Percentiles rank a stretch among this genome's conserved stretches.
phyloP scores from a whole-genome alignment of 2,888 invertebrate species.

The Drosophila rubida region DNA sequence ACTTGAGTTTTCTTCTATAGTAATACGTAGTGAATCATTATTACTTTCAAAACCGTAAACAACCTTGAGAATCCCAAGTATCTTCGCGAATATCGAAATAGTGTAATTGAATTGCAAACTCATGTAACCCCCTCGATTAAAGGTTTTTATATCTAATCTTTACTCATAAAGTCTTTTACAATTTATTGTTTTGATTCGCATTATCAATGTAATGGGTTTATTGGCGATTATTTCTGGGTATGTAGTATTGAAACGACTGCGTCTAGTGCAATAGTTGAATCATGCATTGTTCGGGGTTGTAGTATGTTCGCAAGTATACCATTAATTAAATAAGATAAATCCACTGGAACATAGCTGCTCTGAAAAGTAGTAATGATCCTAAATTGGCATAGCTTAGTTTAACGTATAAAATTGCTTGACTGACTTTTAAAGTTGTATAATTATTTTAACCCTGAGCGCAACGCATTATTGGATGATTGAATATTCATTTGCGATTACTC shows the following conservation, averaged over 20 bases:
- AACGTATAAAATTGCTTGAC: slow-evolving; percentile 34
- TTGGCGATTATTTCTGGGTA: slow-evolving; percentile 26
- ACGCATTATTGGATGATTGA: slow-evolving; percentile 14
- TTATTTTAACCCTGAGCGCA: slow-evolving; percentile 48
- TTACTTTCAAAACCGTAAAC: slow-evolving; percentile 21
- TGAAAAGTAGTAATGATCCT: slow-evolving; percentile 17
- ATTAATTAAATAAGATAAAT: slow-evolving; percentile 10
- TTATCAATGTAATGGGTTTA: slow-evolving; percentile 29
- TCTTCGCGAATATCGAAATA: not conserved
- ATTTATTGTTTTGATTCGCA: slow-evolving; percentile 54
- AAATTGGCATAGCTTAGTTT: slow-evolving; percentile 32
- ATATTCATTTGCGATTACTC: slow-evolving; percentile 2
- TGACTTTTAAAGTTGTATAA: slow-evolving; percentile 17
- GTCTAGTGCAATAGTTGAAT: slow-evolving; percentile 2
- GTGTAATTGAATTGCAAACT: not conserved
- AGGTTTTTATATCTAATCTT: not conserved
- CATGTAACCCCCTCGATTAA: not conserved
- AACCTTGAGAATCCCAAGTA: slow-evolving; percentile 8
- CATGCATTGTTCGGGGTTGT: not conserved
- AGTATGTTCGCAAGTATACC: slow-evolving; percentile 1
- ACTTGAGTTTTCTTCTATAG: not conserved
- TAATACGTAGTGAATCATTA: slow-evolving; percentile 5
- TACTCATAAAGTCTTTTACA: slow-evolving; percentile 45
- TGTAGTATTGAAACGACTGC: slow-evolving; percentile 20
- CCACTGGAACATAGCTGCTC: slow-evolving; percentile 20